Conservation (phyloP, 2,797 vertebrate species). For the Xyrichtys novacula region DNA sequence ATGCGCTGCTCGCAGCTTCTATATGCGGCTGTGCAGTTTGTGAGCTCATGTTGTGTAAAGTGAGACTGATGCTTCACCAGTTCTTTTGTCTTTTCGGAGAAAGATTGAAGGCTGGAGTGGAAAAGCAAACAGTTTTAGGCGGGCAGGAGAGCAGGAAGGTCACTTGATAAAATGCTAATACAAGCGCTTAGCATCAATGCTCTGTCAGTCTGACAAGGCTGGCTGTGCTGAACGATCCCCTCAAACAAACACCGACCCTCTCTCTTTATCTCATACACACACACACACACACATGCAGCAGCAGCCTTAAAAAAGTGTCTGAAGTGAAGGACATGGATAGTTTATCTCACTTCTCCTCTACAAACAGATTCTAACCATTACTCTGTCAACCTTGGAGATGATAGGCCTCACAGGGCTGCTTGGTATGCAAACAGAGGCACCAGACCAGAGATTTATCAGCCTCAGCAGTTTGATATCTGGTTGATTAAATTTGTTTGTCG, state of each 20-base stretch:
- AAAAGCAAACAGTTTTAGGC: constrained; percentile 24
- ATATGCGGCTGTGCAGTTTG: neutral
- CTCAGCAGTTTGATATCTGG: neutral
- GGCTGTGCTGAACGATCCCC: constrained; percentile 11
- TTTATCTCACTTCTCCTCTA: constrained; percentile 1
- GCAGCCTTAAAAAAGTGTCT: neutral
- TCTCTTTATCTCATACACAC: constrained; percentile 5
- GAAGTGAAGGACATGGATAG: constrained; percentile 29
- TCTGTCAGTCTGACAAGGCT: constrained; percentile 58
- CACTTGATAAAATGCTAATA: constrained; percentile 72
- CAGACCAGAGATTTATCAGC: neutral
- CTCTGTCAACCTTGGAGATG: constrained; percentile 7
- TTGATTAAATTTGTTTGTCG: neutral
- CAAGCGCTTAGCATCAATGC: constrained; percentile 42
- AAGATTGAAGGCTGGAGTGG: constrained; percentile 17
- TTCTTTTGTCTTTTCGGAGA: neutral
- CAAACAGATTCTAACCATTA: constrained; percentile 8
- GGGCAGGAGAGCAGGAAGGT: constrained; percentile 53
- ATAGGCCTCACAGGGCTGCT: neutral
- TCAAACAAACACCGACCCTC: constrained; percentile 16
- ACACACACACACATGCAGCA: no score
- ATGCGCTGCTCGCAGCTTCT: neutral
- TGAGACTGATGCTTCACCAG: neutral
- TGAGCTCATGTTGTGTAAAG: neutral
- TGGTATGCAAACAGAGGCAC: neutral